Evolutionary conservation across 2,113 vertebrate genomes (phyloP).

Genomic region (Muscicapa adusta): DNA sequence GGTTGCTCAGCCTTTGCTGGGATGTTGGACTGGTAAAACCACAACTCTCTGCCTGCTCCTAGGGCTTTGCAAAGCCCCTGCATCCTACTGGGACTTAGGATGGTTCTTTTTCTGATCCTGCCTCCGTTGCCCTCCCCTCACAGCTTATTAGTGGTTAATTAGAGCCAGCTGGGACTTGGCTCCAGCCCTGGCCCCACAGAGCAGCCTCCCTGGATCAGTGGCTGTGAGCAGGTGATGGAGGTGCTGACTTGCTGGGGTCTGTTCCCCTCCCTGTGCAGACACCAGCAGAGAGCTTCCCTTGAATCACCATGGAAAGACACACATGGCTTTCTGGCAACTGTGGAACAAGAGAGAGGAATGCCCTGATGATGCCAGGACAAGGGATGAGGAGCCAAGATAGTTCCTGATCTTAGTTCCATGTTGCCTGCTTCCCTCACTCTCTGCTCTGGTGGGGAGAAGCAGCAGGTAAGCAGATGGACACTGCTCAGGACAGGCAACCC

Average conservation of each 20-base stretch:
- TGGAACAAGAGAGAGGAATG: background rate
- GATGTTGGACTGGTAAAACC: background rate
- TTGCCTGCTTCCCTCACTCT: background rate
- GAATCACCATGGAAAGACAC: background rate
- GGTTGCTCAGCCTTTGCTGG: background rate
- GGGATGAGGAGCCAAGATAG: background rate
- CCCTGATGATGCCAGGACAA: background rate
- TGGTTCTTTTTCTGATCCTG: background rate
- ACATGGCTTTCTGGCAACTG: background rate
- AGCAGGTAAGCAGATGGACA: rapidly evolving
- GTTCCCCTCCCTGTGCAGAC: background rate
- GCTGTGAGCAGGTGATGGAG: background rate
- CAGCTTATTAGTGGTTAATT: background rate
- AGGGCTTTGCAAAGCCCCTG: background rate
- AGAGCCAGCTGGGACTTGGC: background rate
- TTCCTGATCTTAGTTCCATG: background rate
- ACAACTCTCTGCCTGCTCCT: background rate
- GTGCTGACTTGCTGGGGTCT: rapidly evolving
- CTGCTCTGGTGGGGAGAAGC: background rate
- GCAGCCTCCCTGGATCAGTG: background rate
- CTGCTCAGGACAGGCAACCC: background rate
- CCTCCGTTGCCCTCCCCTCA: rapidly evolving
- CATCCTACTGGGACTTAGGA: background rate
- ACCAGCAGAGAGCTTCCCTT: background rate
- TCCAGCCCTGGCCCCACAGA: background rate